A percentile compares a stretch with the other conserved stretches of the same genome.
These are phyloP conservation scores for Phyllotis vaccarum DNA, from an alignment of 2,797 vertebrate genomes.

Conservation along the genomic window DNA sequence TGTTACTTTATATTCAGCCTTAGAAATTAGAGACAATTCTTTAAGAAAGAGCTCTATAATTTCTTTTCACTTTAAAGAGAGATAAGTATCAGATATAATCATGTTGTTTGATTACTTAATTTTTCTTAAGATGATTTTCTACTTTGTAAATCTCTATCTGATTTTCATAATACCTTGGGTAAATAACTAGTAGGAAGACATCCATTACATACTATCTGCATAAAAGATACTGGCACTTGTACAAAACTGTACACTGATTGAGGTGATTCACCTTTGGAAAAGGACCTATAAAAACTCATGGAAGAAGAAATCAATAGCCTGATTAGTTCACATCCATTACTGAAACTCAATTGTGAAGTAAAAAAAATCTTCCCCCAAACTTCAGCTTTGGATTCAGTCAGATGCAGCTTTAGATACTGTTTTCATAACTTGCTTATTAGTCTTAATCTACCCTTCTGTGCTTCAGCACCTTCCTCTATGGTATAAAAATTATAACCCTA, in stretches of 20 bases:
- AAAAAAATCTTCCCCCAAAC: conserved; percentile 18
- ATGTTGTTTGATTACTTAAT: conserved; percentile 48
- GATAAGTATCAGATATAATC: conserved; percentile 61
- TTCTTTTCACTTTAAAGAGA: conserved; percentile 65
- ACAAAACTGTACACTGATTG: conserved; percentile 48
- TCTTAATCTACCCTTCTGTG: neutral
- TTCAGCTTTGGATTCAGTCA: conserved; percentile 39
- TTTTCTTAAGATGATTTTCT: conserved; percentile 69
- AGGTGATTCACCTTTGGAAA: conserved; percentile 57
- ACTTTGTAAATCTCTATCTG: conserved; percentile 57
- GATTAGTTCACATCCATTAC: conserved; percentile 41
- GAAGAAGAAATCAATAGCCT: conserved; percentile 62
- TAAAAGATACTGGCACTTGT: neutral
- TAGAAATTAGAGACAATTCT: conserved; percentile 65
- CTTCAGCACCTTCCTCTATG: neutral
- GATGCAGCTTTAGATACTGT: conserved; percentile 27
- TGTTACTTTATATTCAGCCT: conserved; percentile 65
- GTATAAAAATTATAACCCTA: neutral
- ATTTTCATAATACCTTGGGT: conserved; percentile 35
- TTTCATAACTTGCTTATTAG: conserved; percentile 9
- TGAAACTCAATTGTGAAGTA: conserved; percentile 17
- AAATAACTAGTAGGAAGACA: conserved; percentile 22
- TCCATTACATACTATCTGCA: conserved; percentile 29
- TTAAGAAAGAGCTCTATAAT: conserved; percentile 46
- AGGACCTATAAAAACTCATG: conserved; percentile 19